phyloP scores from a whole-genome alignment of 2,797 vertebrate species.

The Anableps anableps region DNA sequence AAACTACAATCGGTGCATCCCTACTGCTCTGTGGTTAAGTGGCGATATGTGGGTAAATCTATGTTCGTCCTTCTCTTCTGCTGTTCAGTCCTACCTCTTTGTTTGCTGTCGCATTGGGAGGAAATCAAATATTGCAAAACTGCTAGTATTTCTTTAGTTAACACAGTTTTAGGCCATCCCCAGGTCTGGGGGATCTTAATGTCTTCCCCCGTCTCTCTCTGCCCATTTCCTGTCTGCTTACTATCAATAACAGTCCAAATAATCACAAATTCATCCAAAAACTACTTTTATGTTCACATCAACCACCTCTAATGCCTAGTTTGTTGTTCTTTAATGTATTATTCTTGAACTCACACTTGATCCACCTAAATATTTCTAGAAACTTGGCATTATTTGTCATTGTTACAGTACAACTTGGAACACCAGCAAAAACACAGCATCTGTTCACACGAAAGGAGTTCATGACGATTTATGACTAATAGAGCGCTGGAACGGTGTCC shows the following conservation, averaged over 20 bases:
- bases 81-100: no score
- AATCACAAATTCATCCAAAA: no score
- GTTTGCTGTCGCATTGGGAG: no score
- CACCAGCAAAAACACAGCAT: background rate
- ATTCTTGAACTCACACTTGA: background rate
- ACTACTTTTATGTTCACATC: background rate
- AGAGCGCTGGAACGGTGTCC: background rate
- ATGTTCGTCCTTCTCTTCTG: no score
- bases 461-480: background rate
- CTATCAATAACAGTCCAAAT: no score
- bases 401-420: background rate
- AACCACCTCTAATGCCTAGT: background rate
- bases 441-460: background rate
- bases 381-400: background rate
- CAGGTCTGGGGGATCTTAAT: no score
- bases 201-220: background rate
- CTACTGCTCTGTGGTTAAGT: no score
- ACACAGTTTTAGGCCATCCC: no score
- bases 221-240: background rate
- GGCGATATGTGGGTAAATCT: no score
- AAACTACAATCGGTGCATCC: no score
- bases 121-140: no score
- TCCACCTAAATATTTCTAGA: background rate
- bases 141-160: background rate
- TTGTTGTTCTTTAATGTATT: background rate